phyloP scores from a whole-genome alignment of 2,888 invertebrate species.

The Zaprionus obscuricornis region DNA sequence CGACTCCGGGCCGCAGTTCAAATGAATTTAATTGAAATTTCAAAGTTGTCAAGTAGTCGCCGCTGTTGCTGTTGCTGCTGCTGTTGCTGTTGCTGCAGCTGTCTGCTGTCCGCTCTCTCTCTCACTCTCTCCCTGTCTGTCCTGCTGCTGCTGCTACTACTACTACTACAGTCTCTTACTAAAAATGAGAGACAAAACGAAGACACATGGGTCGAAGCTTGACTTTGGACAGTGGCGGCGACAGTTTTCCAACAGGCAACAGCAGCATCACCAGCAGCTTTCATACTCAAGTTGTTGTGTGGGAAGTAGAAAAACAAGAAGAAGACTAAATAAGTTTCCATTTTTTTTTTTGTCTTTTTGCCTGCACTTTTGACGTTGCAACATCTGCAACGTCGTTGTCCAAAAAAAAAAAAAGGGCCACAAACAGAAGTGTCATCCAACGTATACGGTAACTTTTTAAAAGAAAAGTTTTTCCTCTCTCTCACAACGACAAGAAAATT shows the following conservation, averaged over 20 bases:
- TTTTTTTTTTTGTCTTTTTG: slow-evolving; percentile 30
- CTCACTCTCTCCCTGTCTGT: too few relatives aligned
- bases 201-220: slow-evolving; percentile 46
- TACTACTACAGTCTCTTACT: too few relatives aligned
- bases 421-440: slow-evolving; percentile 70
- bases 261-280: slow-evolving; percentile 23
- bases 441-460: slow-evolving; percentile 75
- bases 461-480: slow-evolving; percentile 66
- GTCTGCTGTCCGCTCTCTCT: slow-evolving; percentile 15
- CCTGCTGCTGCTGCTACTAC: too few relatives aligned
- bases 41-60: slow-evolving; percentile 74
- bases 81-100: too few relatives aligned
- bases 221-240: background rate
- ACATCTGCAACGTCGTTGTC: slow-evolving; percentile 57
- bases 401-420: too few relatives aligned
- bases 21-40: slow-evolving; percentile 80
- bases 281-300: slow-evolving; percentile 63
- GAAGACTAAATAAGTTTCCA: slow-evolving; percentile 67
- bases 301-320: slow-evolving; percentile 38
- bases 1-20: slow-evolving; percentile 69
- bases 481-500: slow-evolving; percentile 9
- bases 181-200: slow-evolving; percentile 56
- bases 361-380: slow-evolving; percentile 75
- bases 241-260: slow-evolving; percentile 22
- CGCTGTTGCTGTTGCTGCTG: too few relatives aligned